A percentile compares a stretch with the other conserved stretches of the same genome.
These are phyloP conservation scores for Telenomus remus DNA, from an alignment of 1,140 invertebrate genomes.

Conservation along the genomic window DNA sequence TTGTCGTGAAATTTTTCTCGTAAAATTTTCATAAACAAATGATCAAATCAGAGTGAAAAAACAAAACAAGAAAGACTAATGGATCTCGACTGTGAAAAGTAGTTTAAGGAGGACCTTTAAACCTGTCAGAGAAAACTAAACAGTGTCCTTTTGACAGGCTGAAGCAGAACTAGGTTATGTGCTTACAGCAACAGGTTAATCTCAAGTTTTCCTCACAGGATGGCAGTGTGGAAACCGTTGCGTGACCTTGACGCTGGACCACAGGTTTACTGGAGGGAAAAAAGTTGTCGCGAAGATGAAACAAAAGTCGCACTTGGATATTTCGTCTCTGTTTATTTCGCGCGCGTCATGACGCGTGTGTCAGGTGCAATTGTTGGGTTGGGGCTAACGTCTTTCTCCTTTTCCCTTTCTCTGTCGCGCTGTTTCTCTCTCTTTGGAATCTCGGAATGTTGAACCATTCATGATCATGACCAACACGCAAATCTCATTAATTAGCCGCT, in stretches of 20 bases:
- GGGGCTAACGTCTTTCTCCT: neutral
- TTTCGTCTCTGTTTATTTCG: conserved; percentile 18
- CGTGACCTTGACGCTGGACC: neutral
- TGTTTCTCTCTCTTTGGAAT: neutral
- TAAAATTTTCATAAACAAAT: too few species aligned
- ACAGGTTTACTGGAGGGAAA: neutral
- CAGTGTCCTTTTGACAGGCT: neutral
- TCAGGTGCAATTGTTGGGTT: conserved; percentile 29
- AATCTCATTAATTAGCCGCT: too few species aligned
- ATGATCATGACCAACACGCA: too few species aligned
- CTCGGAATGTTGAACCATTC: neutral
- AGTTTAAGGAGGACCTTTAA: neutral
- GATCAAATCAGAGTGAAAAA: too few species aligned
- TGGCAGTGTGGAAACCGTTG: neutral
- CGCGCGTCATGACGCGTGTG: conserved; percentile 49
- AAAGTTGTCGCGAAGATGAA: neutral
- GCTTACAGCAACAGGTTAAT: conserved; percentile 36
- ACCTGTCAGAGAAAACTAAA: neutral
- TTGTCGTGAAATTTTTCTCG: too few species aligned
- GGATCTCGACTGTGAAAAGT: too few species aligned
- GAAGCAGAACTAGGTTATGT: conserved; percentile 36
- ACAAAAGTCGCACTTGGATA: neutral
- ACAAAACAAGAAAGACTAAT: too few species aligned
- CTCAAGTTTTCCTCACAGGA: neutral
- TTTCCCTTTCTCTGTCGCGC: conserved; percentile 2